Evolutionary conservation across 2,113 vertebrate species (phyloP), one percentile per base, ranked within the genome.

Genomic region (Taxidea taxus): DNA sequence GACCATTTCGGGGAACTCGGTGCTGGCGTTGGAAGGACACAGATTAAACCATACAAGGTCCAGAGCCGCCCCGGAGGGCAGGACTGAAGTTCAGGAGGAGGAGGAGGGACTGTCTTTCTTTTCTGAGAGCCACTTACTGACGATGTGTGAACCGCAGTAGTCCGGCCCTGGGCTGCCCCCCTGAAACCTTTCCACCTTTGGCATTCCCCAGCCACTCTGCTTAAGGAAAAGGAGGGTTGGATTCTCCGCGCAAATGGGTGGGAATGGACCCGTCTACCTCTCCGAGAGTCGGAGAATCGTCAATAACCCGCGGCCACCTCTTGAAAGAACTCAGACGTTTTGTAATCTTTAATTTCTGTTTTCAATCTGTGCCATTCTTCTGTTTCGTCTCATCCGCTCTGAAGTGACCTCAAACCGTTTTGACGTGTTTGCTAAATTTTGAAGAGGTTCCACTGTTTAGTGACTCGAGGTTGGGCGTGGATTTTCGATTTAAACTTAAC

Each of bases 31-130:
- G 86, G 51, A 85, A 21, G 75, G 49, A 78, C 92, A 9, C 47
- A 34, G 80, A 16, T 82, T 60, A 85, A 94, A 47, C 39, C 92
- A 0, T 37, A n/a, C 89, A 16, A 31, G 64, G 86, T 75, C 44
- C 82, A 42, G 72, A 85, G 87, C 80, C 54, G 34, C 90, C 54
- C 64, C 10, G 15, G 58, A 87, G 92, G 80, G 54, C 84, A 82
- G 49, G 92, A 92, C 87, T 88, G 78, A 93, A 97, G 96, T 97
- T 75, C 31, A 18, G 87, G 70, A 58, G 82, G 44, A 5, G 80
- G 86, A 84, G 84, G 92, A 96, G 83, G 75, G 75, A 87, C 90
- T 21, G 37, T 16, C 21, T 58, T 31, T 34, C 8, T 37, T 23
- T 34, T 42, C 47, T 8, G 74, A 31, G 80, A 90, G 60, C 49